Evolutionary conservation across 1,140 invertebrate species (phyloP), one percentile per base, ranked within the genome.

Genomic region (Gryon sp.): DNA sequence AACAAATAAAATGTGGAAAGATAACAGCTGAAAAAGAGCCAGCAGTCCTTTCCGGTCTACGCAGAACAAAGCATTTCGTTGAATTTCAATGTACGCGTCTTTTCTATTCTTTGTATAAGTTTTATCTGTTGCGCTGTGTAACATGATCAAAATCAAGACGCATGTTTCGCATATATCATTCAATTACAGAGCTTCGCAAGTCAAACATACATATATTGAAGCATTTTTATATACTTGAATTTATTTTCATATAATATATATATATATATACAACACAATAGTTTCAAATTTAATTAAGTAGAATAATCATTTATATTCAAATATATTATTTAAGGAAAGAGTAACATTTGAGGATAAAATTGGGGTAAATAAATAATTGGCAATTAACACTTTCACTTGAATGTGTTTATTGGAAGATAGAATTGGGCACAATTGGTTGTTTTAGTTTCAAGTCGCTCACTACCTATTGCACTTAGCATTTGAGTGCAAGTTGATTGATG

Each of bases 351-450:
- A n/a, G n/a, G n/a, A 34, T 34, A 34, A 12, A 34, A 12, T 34
- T n/a, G 6, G 14, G 8, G 15, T 41, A 5, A 3, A 38, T 12
- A 34, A 34, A 12, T 12, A 5, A n/a, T 11, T 11, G 14, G 11
- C 55, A 69, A 69, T 57, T 76, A 59, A 41, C 65, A 76, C 73
- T 76, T 76, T 76, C 73, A 76, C 73, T 76, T 36, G 63, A 76
- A 76, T 76, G 69, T 69, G 69, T 69, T 69, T 57, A 11, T n/a
- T n/a, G n/a, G n/a, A n/a, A n/a, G n/a, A n/a, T n/a, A n/a, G n/a
- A n/a, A n/a, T n/a, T n/a, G n/a, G n/a, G n/a, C n/a, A n/a, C n/a
- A n/a, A n/a, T n/a, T n/a, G n/a, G n/a, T n/a, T n/a, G n/a, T n/a
- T n/a, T n/a, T n/a, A n/a, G n/a, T n/a, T 65, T 66, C 60, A 16